Percentiles rank a stretch among this genome's conserved stretches.
phyloP scores from a whole-genome alignment of 1,140 invertebrate species.

The Steinernema khuongi region DNA sequence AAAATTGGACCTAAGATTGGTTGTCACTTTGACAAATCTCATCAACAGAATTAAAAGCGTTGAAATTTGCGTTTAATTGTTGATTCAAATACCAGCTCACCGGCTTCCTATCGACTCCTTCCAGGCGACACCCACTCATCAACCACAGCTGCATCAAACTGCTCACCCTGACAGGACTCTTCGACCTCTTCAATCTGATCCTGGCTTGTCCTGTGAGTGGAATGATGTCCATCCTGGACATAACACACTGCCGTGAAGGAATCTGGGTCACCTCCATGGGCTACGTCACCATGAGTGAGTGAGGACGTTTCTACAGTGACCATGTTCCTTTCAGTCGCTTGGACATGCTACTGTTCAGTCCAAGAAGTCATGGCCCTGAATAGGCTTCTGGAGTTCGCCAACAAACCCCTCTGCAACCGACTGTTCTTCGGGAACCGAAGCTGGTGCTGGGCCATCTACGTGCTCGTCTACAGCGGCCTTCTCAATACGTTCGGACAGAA shows the following conservation, averaged over 20 bases:
- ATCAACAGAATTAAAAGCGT: not conserved
- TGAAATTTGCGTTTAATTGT: not conserved
- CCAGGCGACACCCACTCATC: not conserved
- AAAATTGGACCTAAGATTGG: too few species aligned
- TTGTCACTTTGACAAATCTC: too few species aligned
- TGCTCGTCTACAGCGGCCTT: not conserved
- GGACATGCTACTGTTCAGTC: not conserved
- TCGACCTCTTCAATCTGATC: not conserved
- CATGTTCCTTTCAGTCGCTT: not conserved
- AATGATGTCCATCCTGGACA: not conserved
- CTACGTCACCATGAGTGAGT: not conserved
- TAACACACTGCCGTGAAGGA: not conserved
- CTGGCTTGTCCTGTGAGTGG: not conserved
- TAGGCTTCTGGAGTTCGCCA: not conserved
- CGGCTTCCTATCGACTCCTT: not conserved
- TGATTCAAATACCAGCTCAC: not conserved
- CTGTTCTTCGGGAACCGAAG: not conserved
- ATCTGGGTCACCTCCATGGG: not conserved
- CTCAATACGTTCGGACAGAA: not conserved
- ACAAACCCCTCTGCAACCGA: not conserved
- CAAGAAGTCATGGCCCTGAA: not conserved
- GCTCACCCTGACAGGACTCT: not conserved
- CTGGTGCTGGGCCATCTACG: not conserved
- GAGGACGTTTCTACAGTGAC: not conserved
- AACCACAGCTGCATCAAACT: constrained; percentile 7